Evolutionary conservation across 2,888 invertebrate species (phyloP), one percentile per base, ranked within the genome.

Genomic region (Dysmachus trigonus): DNA sequence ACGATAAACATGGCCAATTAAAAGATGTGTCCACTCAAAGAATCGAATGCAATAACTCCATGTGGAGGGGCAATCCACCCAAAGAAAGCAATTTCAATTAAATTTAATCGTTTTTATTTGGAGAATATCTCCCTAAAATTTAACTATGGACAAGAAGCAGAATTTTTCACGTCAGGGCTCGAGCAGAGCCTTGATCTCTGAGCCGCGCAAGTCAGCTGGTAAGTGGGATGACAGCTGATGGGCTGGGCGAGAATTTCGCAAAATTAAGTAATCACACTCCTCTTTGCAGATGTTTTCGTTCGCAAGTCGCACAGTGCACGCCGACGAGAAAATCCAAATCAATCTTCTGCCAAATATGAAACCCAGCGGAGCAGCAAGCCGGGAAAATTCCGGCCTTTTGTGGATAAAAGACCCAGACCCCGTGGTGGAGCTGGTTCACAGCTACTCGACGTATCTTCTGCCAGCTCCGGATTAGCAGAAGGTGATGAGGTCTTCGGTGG

Each of bases 161-260:
- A 94, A 94, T 91, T 94, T 93, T 92, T 93, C 94, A 91, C 92
- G 94, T 92, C 94, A 95, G 93, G 93, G 94, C 93, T 94, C 94
- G 92, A 92, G 94, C 93, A 96, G 95, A 94, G 94, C 94, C 91
- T 92, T 93, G 89, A 93, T 94, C 93, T 93, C 94, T 96, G 96
- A 97, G 92, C 93, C 94, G 90, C 96, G 95, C 91, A 96, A 95
- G 92, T 93, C 91, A 91, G 94, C 95, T 94, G 96, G 96, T 96
- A 91, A 91, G 93, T 91, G 73, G 86, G 2, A 2, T 62, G 53
- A 33, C 82, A 82, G 5, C 31, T 72, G n/a, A n/a, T n/a, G 81
- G 31, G 18, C 10, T 7, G n/a, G n/a, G n/a, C n/a, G n/a, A n/a
- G n/a, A n/a, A 31, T 79, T 79, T 27, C 86, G 62, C 18, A 90